phyloP scores from a whole-genome alignment of 2,797 vertebrate species.

The Smutsia gigantea region DNA sequence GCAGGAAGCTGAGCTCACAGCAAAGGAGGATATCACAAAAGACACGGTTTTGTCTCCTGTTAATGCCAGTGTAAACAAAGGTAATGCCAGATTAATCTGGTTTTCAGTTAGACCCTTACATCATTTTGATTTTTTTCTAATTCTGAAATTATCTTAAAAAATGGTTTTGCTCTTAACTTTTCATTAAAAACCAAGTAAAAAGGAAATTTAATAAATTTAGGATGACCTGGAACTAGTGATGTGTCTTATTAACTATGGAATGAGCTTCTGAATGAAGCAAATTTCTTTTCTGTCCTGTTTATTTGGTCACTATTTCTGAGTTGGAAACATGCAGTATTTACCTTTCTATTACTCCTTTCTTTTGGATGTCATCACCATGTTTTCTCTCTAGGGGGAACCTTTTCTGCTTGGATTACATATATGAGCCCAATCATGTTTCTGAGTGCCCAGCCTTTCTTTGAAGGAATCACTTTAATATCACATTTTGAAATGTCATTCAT shows the following conservation, averaged over 20 bases:
- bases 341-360: not conserved
- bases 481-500: not conserved
- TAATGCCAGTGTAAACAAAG: constrained; percentile 76
- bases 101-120: constrained; percentile 4
- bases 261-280: not conserved
- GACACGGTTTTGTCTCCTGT: constrained; percentile 77
- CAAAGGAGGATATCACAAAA: constrained; percentile 83
- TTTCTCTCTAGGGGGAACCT: not conserved
- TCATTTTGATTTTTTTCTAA: not conserved
- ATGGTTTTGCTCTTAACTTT: not conserved
- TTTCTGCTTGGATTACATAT: not conserved
- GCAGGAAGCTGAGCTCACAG: constrained; percentile 86
- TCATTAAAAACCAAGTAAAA: not conserved
- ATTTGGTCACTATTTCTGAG: not conserved
- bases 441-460: not conserved
- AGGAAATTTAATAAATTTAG: not conserved
- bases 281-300: not conserved
- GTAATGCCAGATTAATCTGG: constrained; percentile 77
- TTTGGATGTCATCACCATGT: not conserved
- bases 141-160: not conserved
- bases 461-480: not conserved
- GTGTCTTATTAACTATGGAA: not conserved
- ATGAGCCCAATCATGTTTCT: not conserved
- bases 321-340: not conserved
- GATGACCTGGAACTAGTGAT: not conserved